These are phyloP conservation scores for Athalia circularis DNA, from an alignment of 2,888 invertebrate genomes.

Conservation along the genomic window DNA sequence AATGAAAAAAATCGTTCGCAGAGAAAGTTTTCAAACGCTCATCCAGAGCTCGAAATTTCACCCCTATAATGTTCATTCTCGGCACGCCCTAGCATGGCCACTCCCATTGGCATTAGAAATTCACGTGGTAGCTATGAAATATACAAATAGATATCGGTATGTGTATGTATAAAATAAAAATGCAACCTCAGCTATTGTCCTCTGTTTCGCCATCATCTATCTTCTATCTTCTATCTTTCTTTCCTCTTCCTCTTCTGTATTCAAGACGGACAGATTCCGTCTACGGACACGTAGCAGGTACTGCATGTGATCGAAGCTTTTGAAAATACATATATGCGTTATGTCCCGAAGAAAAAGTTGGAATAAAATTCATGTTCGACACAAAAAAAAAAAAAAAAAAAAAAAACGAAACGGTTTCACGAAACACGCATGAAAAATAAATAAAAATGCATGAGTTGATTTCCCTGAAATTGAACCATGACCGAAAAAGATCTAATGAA, in stretches of 20 bases:
- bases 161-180: constrained; percentile 60
- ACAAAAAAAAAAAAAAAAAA: too few species aligned
- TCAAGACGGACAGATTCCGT: constrained; percentile 58
- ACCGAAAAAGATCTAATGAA: too few species aligned
- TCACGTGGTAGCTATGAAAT: constrained; percentile 52
- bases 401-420: too few species aligned
- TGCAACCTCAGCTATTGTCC: constrained; percentile 65
- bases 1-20: too few species aligned
- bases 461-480: too few species aligned
- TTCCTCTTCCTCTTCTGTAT: constrained; percentile 55
- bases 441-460: too few species aligned
- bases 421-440: too few species aligned
- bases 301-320: background rate
- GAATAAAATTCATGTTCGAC: too few species aligned
- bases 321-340: constrained; percentile 17
- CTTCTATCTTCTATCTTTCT: constrained; percentile 25
- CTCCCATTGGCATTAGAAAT: constrained; percentile 64
- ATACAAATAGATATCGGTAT: background rate
- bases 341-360: constrained; percentile 9
- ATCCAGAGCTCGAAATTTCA: background rate
- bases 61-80: background rate
- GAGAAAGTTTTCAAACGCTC: too few species aligned
- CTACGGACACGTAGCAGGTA: constrained; percentile 26
- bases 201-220: constrained; percentile 51
- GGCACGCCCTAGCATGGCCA: constrained; percentile 50